Evolutionary conservation across 1,140 invertebrate species (phyloP).

Genomic region (Achatina immaculata): DNA sequence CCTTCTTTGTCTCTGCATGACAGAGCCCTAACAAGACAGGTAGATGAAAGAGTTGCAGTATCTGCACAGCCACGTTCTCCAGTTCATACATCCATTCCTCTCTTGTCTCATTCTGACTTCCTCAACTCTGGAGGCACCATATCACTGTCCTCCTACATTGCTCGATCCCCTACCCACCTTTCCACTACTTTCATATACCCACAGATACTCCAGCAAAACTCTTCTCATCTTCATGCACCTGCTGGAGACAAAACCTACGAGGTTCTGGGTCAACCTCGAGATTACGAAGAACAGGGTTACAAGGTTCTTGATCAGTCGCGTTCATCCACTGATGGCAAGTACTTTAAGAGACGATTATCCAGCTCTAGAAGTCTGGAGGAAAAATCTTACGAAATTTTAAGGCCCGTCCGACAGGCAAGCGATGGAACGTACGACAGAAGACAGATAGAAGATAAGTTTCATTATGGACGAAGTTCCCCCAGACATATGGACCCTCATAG

Average conservation of each 20-base stretch:
- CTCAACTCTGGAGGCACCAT: constrained; percentile 48
- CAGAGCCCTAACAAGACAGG: not conserved
- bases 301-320: constrained; percentile 45
- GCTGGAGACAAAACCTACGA: constrained; percentile 51
- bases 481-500: not conserved
- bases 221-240: constrained; percentile 42
- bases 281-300: constrained; percentile 55
- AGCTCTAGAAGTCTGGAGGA: constrained; percentile 12
- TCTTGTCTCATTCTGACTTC: constrained; percentile 53
- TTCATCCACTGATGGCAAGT: constrained; percentile 42
- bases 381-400: not conserved
- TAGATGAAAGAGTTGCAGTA: constrained; percentile 55
- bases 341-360: constrained; percentile 30
- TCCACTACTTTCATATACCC: constrained; percentile 58
- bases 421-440: constrained; percentile 43
- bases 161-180: constrained; percentile 46
- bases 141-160: constrained; percentile 46
- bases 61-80: constrained; percentile 46
- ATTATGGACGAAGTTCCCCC: not conserved
- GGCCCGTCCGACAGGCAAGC: not conserved
- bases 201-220: constrained; percentile 44
- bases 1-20: not conserved
- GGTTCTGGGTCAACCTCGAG: constrained; percentile 51
- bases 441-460: constrained; percentile 18
- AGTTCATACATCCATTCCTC: constrained; percentile 48